Conservation (phyloP, 2,113 vertebrate species). For the Craseonycteris thonglongyai region DNA sequence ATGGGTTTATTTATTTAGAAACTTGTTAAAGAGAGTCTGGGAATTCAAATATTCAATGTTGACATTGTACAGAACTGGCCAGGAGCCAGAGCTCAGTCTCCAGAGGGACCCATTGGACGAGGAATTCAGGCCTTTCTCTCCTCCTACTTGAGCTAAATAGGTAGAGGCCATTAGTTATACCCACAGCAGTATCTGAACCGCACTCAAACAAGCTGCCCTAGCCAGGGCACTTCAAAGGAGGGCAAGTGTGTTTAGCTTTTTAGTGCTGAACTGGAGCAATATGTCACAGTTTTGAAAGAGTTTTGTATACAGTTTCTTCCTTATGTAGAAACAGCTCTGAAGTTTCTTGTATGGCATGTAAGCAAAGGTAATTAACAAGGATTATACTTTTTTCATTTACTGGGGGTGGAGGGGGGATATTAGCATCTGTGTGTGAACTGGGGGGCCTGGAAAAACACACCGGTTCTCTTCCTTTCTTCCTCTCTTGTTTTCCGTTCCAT, state of each 20-base stretch:
- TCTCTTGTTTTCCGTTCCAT: slow-evolving; percentile 42
- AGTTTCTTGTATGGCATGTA: slow-evolving; percentile 78
- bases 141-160: slow-evolving; percentile 83
- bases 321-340: slow-evolving; percentile 81
- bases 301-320: slow-evolving; percentile 84
- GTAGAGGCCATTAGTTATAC: slow-evolving; percentile 86
- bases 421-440: slow-evolving; percentile 27
- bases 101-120: slow-evolving; percentile 81
- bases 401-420: background rate
- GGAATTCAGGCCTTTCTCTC: slow-evolving; percentile 81
- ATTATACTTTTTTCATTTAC: slow-evolving; percentile 75
- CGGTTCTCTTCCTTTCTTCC: background rate
- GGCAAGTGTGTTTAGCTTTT: slow-evolving; percentile 86
- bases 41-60: slow-evolving; percentile 99
- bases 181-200: slow-evolving; percentile 81
- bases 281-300: slow-evolving; percentile 83
- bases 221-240: slow-evolving; percentile 81
- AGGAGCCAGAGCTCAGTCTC: slow-evolving; percentile 84
- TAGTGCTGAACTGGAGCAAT: slow-evolving; percentile 80
- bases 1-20: slow-evolving; percentile 96
- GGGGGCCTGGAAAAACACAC: background rate
- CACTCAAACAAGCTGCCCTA: slow-evolving; percentile 80
- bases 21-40: slow-evolving; percentile 96
- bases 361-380: slow-evolving; percentile 78
- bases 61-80: slow-evolving; percentile 95